Evolutionary conservation across 2,888 invertebrate genomes (phyloP), one percentile per base, ranked within the genome.

Genomic region (Agriopis marginaria): DNA sequence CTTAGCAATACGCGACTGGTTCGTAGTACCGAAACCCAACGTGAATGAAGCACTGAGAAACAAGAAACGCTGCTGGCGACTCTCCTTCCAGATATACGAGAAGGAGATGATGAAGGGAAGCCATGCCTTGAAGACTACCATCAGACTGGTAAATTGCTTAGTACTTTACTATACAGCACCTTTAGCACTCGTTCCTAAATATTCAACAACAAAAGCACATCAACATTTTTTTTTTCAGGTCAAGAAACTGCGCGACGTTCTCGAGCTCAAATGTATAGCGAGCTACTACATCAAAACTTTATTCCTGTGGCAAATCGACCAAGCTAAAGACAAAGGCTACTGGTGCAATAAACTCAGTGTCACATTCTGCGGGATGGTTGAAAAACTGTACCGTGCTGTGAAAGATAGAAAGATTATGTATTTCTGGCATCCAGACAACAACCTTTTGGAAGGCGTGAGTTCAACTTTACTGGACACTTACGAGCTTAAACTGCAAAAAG

Each of bases 271-370:
- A 58, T 81, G 78, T 0, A 89, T 95, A 47, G 92, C 95, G 0
- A 95, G 95, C 72, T 95, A 95, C 77, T 95, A 94, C 76, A 95
- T 95, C 51, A 95, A 96, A 79, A 95, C 95, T 0, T 77, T 95
- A 3, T 94, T 94, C 73, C 83, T 95, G 9, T 93, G 94, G 88
- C 90, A 92, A 80, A 81, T 89, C 2, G 77, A 86, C 9, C 79
- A 82, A 3, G 80, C 77, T n/a, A 79, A 85, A 10, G 82, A 87
- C 66, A 87, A 87, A 56, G 82, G 81, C 11, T 92, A 83, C 74
- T 93, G 92, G 93, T 81, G 86, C 72, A 86, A 81, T 51, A 89
- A 85, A 67, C 49, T 88, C 3, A 89, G 89, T 66, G 67, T 84
- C 1, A 82, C 87, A 0, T 91, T 90, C 75, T 78, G 76, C 0